A percentile compares a stretch with the other conserved stretches of the same genome.
Conservation (phyloP, 2,797 vertebrate species). For the Tympanoctomys barrerae region DNA sequence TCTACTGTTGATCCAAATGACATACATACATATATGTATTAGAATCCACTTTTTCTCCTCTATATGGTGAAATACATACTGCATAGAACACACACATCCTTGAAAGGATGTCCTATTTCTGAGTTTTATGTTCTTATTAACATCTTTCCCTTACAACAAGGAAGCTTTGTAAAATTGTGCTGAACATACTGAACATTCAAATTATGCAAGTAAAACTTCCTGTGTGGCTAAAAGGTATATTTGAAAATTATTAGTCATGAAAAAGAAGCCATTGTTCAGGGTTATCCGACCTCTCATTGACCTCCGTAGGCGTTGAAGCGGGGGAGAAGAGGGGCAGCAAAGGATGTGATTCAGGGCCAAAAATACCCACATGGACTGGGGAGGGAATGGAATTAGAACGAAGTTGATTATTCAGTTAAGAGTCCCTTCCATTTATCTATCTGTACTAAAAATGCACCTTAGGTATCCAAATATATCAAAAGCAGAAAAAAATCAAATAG, state of each 20-base stretch:
- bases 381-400: neutral
- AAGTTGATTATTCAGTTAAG: neutral
- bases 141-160: neutral
- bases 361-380: conserved; percentile 2
- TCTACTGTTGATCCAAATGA: neutral
- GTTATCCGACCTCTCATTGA: neutral
- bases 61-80: neutral
- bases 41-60: neutral
- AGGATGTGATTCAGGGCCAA: conserved; percentile 15
- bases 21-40: neutral
- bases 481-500: neutral
- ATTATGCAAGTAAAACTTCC: neutral
- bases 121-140: neutral
- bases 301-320: neutral
- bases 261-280: conserved; percentile 38
- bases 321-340: neutral
- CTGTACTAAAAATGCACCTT: conserved; percentile 25
- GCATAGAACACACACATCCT: neutral
- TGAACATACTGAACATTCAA: neutral
- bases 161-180: neutral
- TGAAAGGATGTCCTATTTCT: neutral
- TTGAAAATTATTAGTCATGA: neutral
- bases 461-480: neutral
- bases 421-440: neutral
- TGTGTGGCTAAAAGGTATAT: neutral